Evolutionary conservation across 92 coral and sea anemone genomes (phyloP), one percentile per base, ranked within the genome.

Genomic region (Virgularia gustaviana): DNA sequence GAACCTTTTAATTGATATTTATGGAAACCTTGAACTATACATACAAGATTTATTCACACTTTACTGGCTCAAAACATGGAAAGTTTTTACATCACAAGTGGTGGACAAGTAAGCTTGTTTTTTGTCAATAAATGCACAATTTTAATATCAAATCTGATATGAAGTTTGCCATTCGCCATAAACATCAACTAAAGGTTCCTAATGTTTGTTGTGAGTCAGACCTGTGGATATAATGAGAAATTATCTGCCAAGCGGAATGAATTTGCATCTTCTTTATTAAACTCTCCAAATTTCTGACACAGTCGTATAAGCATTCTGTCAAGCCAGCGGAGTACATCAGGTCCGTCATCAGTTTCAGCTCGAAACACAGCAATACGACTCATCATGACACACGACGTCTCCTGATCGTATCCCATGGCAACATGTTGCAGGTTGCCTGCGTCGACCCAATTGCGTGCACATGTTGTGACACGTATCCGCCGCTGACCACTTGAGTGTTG

Each of bases 401-500:
- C 55, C 91, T 91, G 96, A 89, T 91, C 83, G 85, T 61, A 35
- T 83, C 97, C 96, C 81, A 86, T 47, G 1, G 96, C 80, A 38
- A 91, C 90, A 74, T 89, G 97, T 27, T 83, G 88, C 34, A 81
- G 79, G 66, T 81, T 86, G 22, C 90, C 47, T 0, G 97, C 78
- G 35, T 91, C 97, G 6, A 91, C 96, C 97, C 97, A 91, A 83
- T 91, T 91, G 16, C 97, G 71, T 24, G 97, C 97, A 64, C 97
- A 91, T 59, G 97, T 91, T 37, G 97, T 91, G 71, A 91, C 97
- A 8, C 97, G 89, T 10, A 91, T 91, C 72, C 97, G 77, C 86
- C 96, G 91, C 81, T 91, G 97, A 36, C 97, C 97, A 57, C 97
- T 91, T 6, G 97, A 89, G 67, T 91, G 97, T 53, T 91, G 97